These are phyloP conservation scores for Drosophila eugracilis DNA, from an alignment of 1,140 invertebrate genomes.

Conservation along the genomic window DNA sequence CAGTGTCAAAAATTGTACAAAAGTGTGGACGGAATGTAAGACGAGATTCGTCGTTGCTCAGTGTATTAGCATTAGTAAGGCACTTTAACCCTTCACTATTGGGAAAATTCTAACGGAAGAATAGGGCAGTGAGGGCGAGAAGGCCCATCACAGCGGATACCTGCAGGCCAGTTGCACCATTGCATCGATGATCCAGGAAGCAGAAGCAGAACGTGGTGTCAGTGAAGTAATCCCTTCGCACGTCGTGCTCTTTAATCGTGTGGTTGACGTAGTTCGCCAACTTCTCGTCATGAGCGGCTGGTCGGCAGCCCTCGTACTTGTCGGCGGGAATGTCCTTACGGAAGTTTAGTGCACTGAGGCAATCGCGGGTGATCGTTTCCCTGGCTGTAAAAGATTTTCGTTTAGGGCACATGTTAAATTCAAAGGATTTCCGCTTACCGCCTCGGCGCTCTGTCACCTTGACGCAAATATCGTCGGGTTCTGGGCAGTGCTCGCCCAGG, in stretches of 20 bases:
- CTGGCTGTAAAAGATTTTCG: constrained; percentile 87
- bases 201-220: constrained; percentile 96
- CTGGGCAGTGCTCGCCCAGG: constrained; percentile 91
- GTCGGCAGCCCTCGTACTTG: constrained; percentile 94
- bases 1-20: constrained; percentile 51
- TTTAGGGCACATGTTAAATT: neutral
- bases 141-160: constrained; percentile 14
- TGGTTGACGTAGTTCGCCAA: constrained; percentile 95
- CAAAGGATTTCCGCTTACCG: constrained; percentile 86
- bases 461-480: constrained; percentile 94
- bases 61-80: constrained; percentile 51
- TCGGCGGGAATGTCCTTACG: constrained; percentile 96
- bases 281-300: constrained; percentile 91
- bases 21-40: constrained; percentile 59
- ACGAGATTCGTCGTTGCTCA: constrained; percentile 60
- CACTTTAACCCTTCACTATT: constrained; percentile 39
- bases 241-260: constrained; percentile 93
- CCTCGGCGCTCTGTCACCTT: constrained; percentile 95
- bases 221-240: constrained; percentile 93
- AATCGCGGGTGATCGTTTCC: constrained; percentile 93
- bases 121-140: constrained; percentile 15
- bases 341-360: constrained; percentile 91
- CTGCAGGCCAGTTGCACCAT: constrained; percentile 84
- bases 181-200: constrained; percentile 95
- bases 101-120: constrained; percentile 15